Evolutionary conservation across 2,888 invertebrate species (phyloP), one percentile per base, ranked within the genome.

Genomic region (Chironomus riparius): DNA sequence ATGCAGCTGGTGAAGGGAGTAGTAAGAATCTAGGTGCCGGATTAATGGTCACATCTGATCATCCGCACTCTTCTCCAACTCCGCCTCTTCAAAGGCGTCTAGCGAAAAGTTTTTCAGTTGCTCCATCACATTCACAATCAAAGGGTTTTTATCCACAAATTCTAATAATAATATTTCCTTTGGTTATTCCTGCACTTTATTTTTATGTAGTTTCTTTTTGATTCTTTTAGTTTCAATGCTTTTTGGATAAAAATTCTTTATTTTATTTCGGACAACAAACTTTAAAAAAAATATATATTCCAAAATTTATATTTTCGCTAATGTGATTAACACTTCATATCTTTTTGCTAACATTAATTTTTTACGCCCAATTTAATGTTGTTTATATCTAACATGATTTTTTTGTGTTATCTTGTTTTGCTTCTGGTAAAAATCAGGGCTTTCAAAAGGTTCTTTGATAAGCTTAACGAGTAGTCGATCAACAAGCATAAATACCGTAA

Each of bases 91-190:
- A 93, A 85, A 89, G 95, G 81, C 90, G 94, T 81, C 89, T 94
- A 84, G 93, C 94, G 81, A 95, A 95, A 87, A 94, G 94, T 85
- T 94, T 95, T 88, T 94, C 94, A 87, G 93, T 93, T 81, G 90
- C 93, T 80, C 89, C 92, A 81, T 89, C 91, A 80, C 70, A 70
- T 24, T 81, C 83, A 77, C 84, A 83, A 79, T 83, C 84, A 80
- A 84, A 84, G 84, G 84, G 84, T 84, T 83, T 82, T 84, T 77
- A 77, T 78, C 38, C 68, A 38, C 38, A 38, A 50, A 47, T 38
- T 77, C 56, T 28, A 15, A 18, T 56, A 50, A 13, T 50, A n/a
- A 70, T 48, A 38, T 38, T 38, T 38, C 38, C 38, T 38, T 38
- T 38, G 10, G 38, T 76, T 61, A 56, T 3, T 15, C 3, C 1